Base-by-base conservation (phyloP, 2,113 vertebrate genomes). In the Corythaeola cristata region DNA sequence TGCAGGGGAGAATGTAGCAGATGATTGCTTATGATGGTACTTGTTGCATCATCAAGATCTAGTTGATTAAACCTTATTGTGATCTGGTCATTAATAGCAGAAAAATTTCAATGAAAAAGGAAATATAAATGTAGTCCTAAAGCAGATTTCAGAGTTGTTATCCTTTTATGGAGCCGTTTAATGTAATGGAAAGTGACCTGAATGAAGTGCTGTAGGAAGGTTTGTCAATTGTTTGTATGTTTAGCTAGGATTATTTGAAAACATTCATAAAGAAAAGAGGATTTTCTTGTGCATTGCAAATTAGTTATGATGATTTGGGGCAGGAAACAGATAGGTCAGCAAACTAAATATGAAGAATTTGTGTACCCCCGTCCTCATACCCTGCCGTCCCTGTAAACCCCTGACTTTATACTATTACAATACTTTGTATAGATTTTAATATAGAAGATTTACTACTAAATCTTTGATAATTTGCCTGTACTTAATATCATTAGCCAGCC, bases 211-310 rank as follows among this genome's bases (percentile, higher is more conserved):
- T 52, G 19, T 33, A 58, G 41, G 72, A 50, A 77, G 56, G 35
- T 62, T 92, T 93, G 67, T 62, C 55, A 55, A 6, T 79, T 66
- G 56, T 93, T 90, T 55, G 9, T 76, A 15, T 37, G 47, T 73
- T 89, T 85, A 74, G 30, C 56, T 58, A 87, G 91, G 88, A 75
- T 93, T 77, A 90, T 64, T 88, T 81, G 74, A 80, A 93, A 84
- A 62, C 41, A 64, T 86, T 60, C 28, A 55, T 69, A 64, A 85
- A 32, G 47, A 88, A 90, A 76, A 80, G 75, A 86, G 47, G 35
- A 89, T 84, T 96, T 95, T 44, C 11, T 85, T 87, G 63, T 74
- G 52, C 33, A 17, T 81, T 90, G 50, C 6, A 88, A 94, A 89
- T 72, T 58, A 78, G 73, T 87, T 88, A 39, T n/a, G 72, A 87